Percentiles rank a stretch among this genome's conserved stretches.
Conservation (phyloP, 2,888 invertebrate species). For the Cephonodes hylas region DNA sequence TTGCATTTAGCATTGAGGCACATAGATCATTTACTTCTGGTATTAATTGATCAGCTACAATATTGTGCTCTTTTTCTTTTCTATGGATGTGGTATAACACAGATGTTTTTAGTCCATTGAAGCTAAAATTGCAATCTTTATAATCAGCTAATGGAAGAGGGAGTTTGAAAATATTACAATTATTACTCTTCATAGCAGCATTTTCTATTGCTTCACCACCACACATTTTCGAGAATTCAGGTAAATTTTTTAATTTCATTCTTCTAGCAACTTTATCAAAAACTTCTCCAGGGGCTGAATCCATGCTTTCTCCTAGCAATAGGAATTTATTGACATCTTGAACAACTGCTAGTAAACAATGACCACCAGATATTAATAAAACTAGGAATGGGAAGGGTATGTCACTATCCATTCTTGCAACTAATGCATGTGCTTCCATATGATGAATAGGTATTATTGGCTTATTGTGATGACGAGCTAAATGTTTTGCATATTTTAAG, state of each 20-base stretch:
- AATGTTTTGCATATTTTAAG: slow-evolving; percentile 89
- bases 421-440: slow-evolving; percentile 99
- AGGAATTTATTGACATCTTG: slow-evolving; percentile 87
- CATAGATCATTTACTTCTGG: slow-evolving; percentile 91
- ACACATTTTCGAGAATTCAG: slow-evolving; percentile 86
- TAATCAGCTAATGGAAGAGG: slow-evolving; percentile 83
- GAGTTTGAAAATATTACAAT: slow-evolving; percentile 85
- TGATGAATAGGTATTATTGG: slow-evolving; percentile 98
- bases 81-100: slow-evolving; percentile 75
- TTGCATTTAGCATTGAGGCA: slow-evolving; percentile 88
- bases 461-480: slow-evolving; percentile 84
- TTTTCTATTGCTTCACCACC: slow-evolving; percentile 94
- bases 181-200: slow-evolving; percentile 85
- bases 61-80: slow-evolving; percentile 81
- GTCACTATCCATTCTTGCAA: slow-evolving; percentile 87
- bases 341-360: slow-evolving; percentile 91
- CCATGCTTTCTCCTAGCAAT: slow-evolving; percentile 89
- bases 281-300: slow-evolving; percentile 96
- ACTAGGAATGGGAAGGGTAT: slow-evolving; percentile 94
- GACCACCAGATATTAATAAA: slow-evolving; percentile 95
- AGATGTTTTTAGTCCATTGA: slow-evolving; percentile 90
- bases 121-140: slow-evolving; percentile 94
- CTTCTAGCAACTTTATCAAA: slow-evolving; percentile 95
- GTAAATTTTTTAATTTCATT: slow-evolving; percentile 89
- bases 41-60: slow-evolving; percentile 86